Base-by-base conservation (phyloP, 2,888 invertebrate species). In the Cremastinae sp. region DNA sequence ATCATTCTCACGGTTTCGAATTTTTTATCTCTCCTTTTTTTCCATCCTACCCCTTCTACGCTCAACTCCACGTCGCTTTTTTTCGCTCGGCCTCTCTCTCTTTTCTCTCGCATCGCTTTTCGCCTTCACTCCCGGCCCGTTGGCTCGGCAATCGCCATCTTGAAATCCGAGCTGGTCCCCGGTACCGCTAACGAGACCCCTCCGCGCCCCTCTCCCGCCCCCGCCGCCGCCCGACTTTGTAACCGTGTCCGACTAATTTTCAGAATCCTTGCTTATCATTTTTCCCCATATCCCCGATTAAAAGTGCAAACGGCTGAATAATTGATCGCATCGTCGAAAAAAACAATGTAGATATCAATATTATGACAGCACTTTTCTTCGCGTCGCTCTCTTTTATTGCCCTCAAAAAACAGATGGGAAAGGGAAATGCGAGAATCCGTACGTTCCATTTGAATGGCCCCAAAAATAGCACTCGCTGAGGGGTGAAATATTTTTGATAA, bases 61-160 rank as follows among this genome's bases (percentile, higher is more conserved):
- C 22, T 56, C 43, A 12, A 34, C 61, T 65, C 49, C 41, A 45
- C 58, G 49, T 49, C 49, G 20, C 58, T 22, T 58, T 34, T 10
- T 56, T 16, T 38, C 56, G 14, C 38, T 56, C 22, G n/a, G n/a
- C 51, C 53, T 53, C 49, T 22, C 72, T 59, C 51, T 56, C 56
- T 51, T 68, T 22, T 61, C 54, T 41, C 58, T 56, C 62, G 20
- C 58, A 12, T 36, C 8, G 43, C 5, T 10, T 38, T 56, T 45
- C 9, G 56, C 45, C 47, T 58, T 66, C 51, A 58, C 73, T 64
- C 62, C 43, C 64, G 76, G 54, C 47, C 73, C 28, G 65, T 76
- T 76, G 65, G 76, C 69, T 59, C 53, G 69, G 53, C 38, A 8
- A 22, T 14, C 51, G 87, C 87, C 87, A 88, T 88, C 84, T 87